Base-by-base conservation (phyloP, 23 tunicate genomes). In the Styela plicata region DNA sequence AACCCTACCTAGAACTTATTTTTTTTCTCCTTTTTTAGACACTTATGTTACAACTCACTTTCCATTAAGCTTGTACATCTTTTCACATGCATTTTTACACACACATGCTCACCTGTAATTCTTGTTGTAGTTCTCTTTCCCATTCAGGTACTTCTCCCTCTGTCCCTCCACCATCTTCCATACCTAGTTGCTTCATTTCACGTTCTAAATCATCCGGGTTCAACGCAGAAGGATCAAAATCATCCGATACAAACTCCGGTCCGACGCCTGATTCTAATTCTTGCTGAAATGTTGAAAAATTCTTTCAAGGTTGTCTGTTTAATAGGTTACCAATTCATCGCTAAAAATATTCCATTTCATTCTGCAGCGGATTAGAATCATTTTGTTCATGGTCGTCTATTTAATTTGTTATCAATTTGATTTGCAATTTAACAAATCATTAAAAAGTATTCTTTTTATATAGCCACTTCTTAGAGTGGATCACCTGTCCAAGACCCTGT, bases 111-210 rank as follows among this genome's bases (percentile, higher is more conserved):
- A 91, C 98, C 91, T 96, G 99, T 1, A 96, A 77, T 68, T 89
- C 99, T 81, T 96, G 85, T 69, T 96, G 99, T 33, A 96, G 63
- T 80, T 96, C 97, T 28, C 87, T 85, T 73, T 96, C 99, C 99
- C 99, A 96, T 33, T 87, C 97, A 1, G 99, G 99, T 19, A 91
- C 34, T 61, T 81, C 89, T 31, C 83, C 84, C 3, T 66, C 75
- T 1, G 44, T 68, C 32, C 74, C 87, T 21, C 79, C 87, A 2
- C 63, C 65, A 69, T 82, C 85, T 44, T 82, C 80, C 92, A 92
- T 88, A 36, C 97, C 97, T 2, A 92, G 83, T 68, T 92, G 89
- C 64, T 86, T 80, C 97, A 92, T 92, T 69, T 92, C 97, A 22
- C 97, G 89, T 63, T 92, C 97, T 25, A 92, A 80, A 80, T 92